Evolutionary conservation across 2,113 vertebrate species (phyloP).

Genomic region (Pseudopipra pipra): DNA sequence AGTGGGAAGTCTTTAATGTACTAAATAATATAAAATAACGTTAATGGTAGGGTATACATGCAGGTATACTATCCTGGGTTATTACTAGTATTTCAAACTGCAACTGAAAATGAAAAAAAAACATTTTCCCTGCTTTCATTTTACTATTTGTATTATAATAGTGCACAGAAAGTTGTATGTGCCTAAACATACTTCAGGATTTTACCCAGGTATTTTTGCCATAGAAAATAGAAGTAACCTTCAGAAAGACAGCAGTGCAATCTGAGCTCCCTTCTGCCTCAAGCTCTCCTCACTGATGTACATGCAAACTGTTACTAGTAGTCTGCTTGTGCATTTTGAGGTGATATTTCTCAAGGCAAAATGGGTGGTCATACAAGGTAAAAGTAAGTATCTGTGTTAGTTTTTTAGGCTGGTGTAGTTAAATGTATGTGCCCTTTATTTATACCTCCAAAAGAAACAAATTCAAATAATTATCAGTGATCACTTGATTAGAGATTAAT

Average conservation of each 20-base stretch:
- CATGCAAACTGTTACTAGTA: background rate
- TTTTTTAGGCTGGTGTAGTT: background rate
- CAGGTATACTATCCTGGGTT: background rate
- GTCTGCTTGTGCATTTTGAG: background rate
- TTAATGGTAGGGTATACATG: constrained; percentile 12
- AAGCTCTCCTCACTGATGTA: background rate
- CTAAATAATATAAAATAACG: constrained; percentile 34
- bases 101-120: background rate
- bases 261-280: background rate
- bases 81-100: background rate
- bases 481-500: background rate
- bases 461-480: background rate
- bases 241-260: background rate
- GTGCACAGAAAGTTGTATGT: background rate
- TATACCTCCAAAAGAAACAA: background rate
- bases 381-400: background rate
- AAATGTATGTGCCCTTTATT: background rate
- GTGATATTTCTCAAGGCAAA: background rate
- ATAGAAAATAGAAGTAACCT: background rate
- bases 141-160: background rate
- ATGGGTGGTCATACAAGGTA: background rate
- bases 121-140: background rate
- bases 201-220: background rate
- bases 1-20: constrained; percentile 57
- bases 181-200: background rate